Conservation (phyloP, 92 coral and sea anemone species). For the Paramuricea clavata region DNA sequence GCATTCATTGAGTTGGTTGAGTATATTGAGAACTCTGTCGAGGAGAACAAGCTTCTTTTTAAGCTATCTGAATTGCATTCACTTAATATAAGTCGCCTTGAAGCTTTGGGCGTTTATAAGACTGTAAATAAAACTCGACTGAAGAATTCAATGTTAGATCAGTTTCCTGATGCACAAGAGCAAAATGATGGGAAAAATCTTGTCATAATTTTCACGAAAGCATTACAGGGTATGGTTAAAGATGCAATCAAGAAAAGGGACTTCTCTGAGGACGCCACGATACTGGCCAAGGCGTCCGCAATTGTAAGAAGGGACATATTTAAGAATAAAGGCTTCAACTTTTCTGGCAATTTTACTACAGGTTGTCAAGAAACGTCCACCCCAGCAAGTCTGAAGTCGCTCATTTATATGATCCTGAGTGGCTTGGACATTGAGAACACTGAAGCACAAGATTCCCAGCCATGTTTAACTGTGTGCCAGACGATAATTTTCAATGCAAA, state of each 20-base stretch:
- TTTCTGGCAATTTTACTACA: constrained; percentile 69
- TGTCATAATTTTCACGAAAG: constrained; percentile 68
- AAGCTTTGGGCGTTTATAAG: constrained; percentile 61
- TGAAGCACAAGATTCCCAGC: constrained; percentile 71
- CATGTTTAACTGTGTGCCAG: constrained; percentile 83
- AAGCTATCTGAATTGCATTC: constrained; percentile 60
- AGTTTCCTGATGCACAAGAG: constrained; percentile 69
- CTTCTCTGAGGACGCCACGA: background rate
- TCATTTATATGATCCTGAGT: constrained; percentile 63
- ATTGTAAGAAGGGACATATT: constrained; percentile 76
- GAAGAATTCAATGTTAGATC: constrained; percentile 53
- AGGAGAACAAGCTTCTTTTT: constrained; percentile 49
- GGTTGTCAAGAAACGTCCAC: constrained; percentile 70
- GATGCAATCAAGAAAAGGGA: constrained; percentile 63
- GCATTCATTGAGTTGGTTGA: constrained; percentile 72
- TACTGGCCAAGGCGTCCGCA: constrained; percentile 73
- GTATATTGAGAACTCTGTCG: constrained; percentile 59
- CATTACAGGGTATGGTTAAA: constrained; percentile 58
- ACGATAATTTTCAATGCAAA: constrained; percentile 76
- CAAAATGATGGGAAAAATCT: constrained; percentile 64
- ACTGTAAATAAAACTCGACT: constrained; percentile 68
- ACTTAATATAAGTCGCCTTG: constrained; percentile 59
- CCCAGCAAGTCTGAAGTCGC: constrained; percentile 71
- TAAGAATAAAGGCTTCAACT: constrained; percentile 62
- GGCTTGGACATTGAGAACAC: constrained; percentile 76